phyloP scores from a whole-genome alignment of 2,888 invertebrate genomes.

The Scaptomyza tumidula region DNA sequence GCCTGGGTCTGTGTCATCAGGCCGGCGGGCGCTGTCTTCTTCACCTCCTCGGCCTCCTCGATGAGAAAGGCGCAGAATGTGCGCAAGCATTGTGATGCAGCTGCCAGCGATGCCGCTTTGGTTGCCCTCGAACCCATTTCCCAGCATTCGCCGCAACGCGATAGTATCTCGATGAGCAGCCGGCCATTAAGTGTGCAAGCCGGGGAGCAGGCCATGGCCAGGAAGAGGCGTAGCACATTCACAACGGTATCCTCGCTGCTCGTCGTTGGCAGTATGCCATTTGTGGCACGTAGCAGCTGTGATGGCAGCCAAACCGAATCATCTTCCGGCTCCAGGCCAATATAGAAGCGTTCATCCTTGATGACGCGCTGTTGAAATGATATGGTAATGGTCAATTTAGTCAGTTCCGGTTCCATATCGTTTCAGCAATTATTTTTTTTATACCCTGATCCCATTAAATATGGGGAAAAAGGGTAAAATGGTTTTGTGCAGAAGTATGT shows the following conservation, averaged over 20 bases:
- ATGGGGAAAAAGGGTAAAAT: too few relatives aligned
- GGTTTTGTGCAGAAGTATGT: too few relatives aligned
- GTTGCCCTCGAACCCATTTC: slow-evolving; percentile 92
- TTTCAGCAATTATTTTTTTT: too few relatives aligned
- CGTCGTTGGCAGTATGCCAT: slow-evolving; percentile 86
- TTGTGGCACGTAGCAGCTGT: slow-evolving; percentile 94
- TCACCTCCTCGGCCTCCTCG: slow-evolving; percentile 86
- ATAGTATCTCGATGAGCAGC: slow-evolving; percentile 93
- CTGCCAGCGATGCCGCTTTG: slow-evolving; percentile 94
- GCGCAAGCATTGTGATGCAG: slow-evolving; percentile 94
- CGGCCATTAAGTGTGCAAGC: slow-evolving; percentile 96
- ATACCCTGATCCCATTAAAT: too few relatives aligned
- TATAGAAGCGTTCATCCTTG: slow-evolving; percentile 95
- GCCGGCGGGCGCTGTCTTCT: slow-evolving; percentile 86
- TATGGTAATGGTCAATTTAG: not conserved
- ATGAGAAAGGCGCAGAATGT: slow-evolving; percentile 93
- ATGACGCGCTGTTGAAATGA: slow-evolving; percentile 90
- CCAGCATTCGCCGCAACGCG: slow-evolving; percentile 93
- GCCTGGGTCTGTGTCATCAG: slow-evolving; percentile 86
- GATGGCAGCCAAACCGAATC: slow-evolving; percentile 97
- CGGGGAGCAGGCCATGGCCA: slow-evolving; percentile 94
- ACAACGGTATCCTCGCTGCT: slow-evolving; percentile 94
- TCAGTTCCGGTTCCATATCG: not conserved
- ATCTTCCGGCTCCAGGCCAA: slow-evolving; percentile 95
- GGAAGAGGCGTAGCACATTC: slow-evolving; percentile 88